Evolutionary conservation across 2,888 invertebrate species (phyloP).

Genomic region (Platycheirus rosarum): DNA sequence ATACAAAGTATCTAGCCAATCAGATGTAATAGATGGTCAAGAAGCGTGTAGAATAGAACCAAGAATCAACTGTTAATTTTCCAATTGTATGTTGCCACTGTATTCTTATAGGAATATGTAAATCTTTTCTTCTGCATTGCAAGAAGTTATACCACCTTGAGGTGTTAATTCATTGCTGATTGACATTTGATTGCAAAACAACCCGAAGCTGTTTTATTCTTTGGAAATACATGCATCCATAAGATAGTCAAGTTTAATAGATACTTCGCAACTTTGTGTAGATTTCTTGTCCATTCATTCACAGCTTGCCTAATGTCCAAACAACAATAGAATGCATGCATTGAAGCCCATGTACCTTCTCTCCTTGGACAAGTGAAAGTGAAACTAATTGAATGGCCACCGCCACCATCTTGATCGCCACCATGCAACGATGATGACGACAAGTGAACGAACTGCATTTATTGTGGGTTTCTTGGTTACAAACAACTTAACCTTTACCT

Average conservation of each 20-base stretch:
- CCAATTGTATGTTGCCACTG: conserved; percentile 28
- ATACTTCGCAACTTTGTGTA: conserved; percentile 21
- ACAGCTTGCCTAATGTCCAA: conserved; percentile 3
- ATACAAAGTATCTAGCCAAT: conserved; percentile 31
- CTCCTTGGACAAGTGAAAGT: conserved; percentile 68
- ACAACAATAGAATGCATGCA: conserved; percentile 41
- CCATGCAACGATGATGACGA: conserved; percentile 44
- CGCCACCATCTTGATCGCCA: conserved; percentile 24
- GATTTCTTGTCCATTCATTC: conserved; percentile 31
- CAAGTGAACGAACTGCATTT: conserved; percentile 73
- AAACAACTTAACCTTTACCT: conserved; percentile 73
- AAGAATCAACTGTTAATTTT: conserved; percentile 26
- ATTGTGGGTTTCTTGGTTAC: conserved; percentile 60
- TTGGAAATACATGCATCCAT: background rate
- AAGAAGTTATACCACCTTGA: no score
- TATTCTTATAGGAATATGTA: no score
- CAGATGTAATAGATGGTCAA: conserved; percentile 63
- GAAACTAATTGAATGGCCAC: conserved; percentile 71
- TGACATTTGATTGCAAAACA: conserved; percentile 60
- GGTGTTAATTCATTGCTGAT: conserved; percentile 50
- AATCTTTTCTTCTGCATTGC: no score
- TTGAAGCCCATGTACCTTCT: conserved; percentile 55
- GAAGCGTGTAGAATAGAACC: conserved; percentile 53
- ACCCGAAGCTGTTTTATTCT: conserved; percentile 51
- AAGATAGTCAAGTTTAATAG: conserved; percentile 11